Evolutionary conservation across 2,888 invertebrate species (phyloP).

Genomic region (Petrolisthes cinctipes): DNA sequence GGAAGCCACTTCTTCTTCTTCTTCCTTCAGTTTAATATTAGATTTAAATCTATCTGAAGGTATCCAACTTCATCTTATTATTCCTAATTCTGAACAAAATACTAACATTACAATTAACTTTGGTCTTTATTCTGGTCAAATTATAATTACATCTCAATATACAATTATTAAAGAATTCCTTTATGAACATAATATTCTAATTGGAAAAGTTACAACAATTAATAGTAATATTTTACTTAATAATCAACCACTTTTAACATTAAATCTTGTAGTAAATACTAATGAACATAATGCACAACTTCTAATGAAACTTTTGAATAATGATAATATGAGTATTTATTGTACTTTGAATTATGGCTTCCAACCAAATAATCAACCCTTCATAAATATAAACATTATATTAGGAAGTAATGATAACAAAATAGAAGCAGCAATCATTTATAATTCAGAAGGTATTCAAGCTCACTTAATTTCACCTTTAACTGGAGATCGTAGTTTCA

Average conservation of each 20-base stretch:
- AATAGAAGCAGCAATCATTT: slow-evolving; percentile 49
- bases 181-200: neutral
- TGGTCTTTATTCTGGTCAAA: slow-evolving; percentile 20
- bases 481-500: slow-evolving; percentile 51
- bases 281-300: slow-evolving; percentile 32
- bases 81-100: slow-evolving; percentile 51
- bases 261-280: slow-evolving; percentile 40
- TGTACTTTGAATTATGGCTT: slow-evolving; percentile 54
- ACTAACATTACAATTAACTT: slow-evolving; percentile 49
- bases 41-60: slow-evolving; percentile 12
- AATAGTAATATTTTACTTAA: slow-evolving; percentile 36
- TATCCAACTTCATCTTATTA: slow-evolving; percentile 32
- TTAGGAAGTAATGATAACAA: slow-evolving; percentile 33
- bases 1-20: slow-evolving; percentile 45
- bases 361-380: slow-evolving; percentile 37
- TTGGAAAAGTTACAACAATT: neutral
- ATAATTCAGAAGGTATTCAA: slow-evolving; percentile 57
- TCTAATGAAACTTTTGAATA: slow-evolving; percentile 15
- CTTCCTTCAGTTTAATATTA: slow-evolving; percentile 44
- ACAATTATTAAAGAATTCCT: slow-evolving; percentile 31
- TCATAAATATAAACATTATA: slow-evolving; percentile 43
- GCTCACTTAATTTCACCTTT: slow-evolving; percentile 39
- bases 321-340: slow-evolving; percentile 30
- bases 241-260: slow-evolving; percentile 37
- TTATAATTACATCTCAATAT: slow-evolving; percentile 48